Evolutionary conservation across 2,113 vertebrate species (phyloP), one percentile per base, ranked within the genome.

Genomic region (Benitochromis conjunctus): DNA sequence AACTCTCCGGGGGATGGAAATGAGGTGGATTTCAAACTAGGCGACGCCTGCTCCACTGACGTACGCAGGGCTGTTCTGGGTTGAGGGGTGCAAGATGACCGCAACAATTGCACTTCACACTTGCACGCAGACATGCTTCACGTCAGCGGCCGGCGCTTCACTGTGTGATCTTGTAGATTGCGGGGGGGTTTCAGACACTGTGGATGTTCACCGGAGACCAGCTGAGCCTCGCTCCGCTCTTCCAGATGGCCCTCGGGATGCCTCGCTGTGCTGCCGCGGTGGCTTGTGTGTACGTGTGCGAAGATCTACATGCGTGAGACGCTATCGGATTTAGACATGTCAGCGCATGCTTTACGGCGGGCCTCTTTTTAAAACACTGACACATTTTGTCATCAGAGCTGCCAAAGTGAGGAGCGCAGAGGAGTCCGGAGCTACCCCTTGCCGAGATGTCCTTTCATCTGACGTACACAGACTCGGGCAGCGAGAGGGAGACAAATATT

Each of bases 321-420:
- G 9, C 71, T 91, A 89, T 95, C 83, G 64, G 91, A 94, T 94
- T 92, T 90, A 91, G 93, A 94, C 95, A 88, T 94, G 95, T 93
- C 91, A 83, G 91, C 41, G 84, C 93, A 93, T 88, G 94, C 79
- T 92, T 85, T 36, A 88, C 74, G 48, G 88, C 87, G 51, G 90
- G 89, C 85, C 80, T 88, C 88, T 88, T 91, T 92, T 90, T 83
- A 79, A 90, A 82, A 94, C 85, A 83, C 86, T 78, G 91, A 93
- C 88, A 91, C 86, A 80, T 91, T 94, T 94, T 92, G 91, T 93
- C 92, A 94, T 94, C 90, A 91, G 89, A 92, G 91, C 69, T 56
- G 85, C 86, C 81, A 90, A 92, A 89, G 93, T 38, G 54, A 81
- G 62, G 80, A 84, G 81, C 19, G 4, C 53, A 60, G 82, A 79